These are phyloP conservation scores for Cyanoramphus novaezelandiae DNA, from an alignment of 2,113 vertebrate species.

Conservation along the genomic window DNA sequence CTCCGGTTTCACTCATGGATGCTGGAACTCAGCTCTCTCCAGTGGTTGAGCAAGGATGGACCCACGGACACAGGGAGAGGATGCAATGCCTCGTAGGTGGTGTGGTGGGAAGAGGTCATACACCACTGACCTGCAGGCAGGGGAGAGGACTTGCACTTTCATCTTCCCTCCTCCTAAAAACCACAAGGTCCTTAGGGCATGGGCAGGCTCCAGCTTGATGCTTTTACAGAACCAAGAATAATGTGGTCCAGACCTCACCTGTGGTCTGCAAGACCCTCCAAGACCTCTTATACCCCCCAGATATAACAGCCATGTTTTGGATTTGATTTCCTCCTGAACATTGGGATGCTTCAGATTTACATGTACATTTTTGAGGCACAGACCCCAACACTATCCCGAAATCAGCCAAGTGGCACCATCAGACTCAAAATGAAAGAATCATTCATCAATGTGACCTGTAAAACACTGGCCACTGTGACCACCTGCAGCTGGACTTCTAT, in stretches of 20 bases:
- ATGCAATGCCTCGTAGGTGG: accelerated
- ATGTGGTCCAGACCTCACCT: background rate
- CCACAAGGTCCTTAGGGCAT: background rate
- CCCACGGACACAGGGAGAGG: accelerated
- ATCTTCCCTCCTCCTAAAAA: background rate
- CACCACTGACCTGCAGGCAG: accelerated
- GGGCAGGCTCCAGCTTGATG: background rate
- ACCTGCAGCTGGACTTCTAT: background rate
- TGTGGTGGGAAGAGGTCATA: background rate
- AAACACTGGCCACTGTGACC: background rate
- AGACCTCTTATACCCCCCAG: background rate
- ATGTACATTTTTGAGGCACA: background rate
- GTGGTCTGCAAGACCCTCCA: background rate
- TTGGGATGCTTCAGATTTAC: background rate
- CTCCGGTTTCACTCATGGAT: background rate
- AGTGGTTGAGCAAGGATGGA: background rate
- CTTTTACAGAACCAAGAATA: background rate
- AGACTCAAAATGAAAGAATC: background rate
- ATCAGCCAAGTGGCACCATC: background rate
- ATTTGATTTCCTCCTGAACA: background rate
- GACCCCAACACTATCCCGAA: background rate
- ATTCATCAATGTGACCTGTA: background rate
- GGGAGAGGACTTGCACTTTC: background rate
- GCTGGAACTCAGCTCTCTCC: too few relatives aligned
- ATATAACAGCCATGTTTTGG: background rate